Percentiles rank a stretch among this genome's conserved stretches.
Evolutionary conservation across 2,797 vertebrate genomes (phyloP).

Genomic region (Smutsia temminckii): DNA sequence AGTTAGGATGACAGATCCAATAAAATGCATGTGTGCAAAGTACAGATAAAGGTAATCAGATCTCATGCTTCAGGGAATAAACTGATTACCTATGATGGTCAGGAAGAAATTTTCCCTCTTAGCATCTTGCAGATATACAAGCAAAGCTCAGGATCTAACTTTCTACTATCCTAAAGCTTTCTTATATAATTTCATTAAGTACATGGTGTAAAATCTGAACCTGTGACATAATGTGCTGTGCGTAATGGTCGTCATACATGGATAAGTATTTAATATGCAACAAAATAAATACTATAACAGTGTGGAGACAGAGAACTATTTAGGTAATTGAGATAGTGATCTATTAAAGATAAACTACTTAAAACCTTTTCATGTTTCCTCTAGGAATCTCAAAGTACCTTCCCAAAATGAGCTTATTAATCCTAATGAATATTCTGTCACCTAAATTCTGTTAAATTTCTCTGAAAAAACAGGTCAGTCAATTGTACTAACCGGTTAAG

Average conservation of each 20-base stretch:
- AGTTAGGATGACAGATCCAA: slow-evolving; percentile 51
- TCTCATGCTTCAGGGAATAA: slow-evolving; percentile 75
- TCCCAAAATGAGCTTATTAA: slow-evolving; percentile 76
- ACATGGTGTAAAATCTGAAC: neutral
- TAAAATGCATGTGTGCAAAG: slow-evolving; percentile 48
- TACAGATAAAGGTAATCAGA: slow-evolving; percentile 78
- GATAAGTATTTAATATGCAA: slow-evolving; percentile 27
- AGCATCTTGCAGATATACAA: slow-evolving; percentile 26
- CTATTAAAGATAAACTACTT: slow-evolving; percentile 66
- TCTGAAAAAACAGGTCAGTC: slow-evolving; percentile 4
- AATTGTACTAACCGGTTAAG: slow-evolving; percentile 1
- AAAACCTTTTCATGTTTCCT: slow-evolving; percentile 57
- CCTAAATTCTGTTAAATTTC: slow-evolving; percentile 51
- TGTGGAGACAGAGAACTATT: slow-evolving; percentile 36
- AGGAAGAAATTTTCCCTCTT: slow-evolving; percentile 72
- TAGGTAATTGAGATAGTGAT: slow-evolving; percentile 46
- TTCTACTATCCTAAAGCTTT: neutral
- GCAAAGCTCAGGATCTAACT: neutral
- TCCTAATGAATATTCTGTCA: slow-evolving; percentile 69
- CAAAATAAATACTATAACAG: slow-evolving; percentile 17
- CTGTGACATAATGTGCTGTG: neutral
- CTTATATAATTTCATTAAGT: neutral
- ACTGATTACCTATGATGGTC: slow-evolving; percentile 72
- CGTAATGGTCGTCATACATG: neutral
- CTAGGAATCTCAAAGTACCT: slow-evolving; percentile 68